Base-by-base conservation (phyloP, 2,797 vertebrate genomes). In the Hypotaenidia okinawae region DNA sequence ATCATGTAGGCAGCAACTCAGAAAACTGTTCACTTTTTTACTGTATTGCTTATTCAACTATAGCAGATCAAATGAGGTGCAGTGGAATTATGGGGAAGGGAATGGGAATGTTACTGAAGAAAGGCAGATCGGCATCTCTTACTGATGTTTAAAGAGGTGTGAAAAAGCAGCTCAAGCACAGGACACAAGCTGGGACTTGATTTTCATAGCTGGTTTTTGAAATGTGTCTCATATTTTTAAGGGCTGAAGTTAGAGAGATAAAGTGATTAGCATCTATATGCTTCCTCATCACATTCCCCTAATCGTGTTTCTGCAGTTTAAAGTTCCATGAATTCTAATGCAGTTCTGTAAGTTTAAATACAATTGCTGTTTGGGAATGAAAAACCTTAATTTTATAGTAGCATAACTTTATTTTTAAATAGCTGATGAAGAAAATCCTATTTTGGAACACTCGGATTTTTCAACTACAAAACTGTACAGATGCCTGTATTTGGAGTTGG, bases 241-340 rank as follows among this genome's bases (percentile, higher is more conserved):
- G 13, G 12, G 14, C 10, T 89, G 45, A 74, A 68, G 25, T 25
- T 75, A 21, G 66, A 87, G 30, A 61, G 85, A 24, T 43, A 49
- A 85, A 86, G 37, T 24, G 43, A 45, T 45, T 19, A 54, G 6
- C 0, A 0, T 16, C 4, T 72, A 1, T 57, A 6, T 84, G 33
- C 23, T 67, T 8, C 37, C 13, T 1, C 10, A 18, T 89, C 28
- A 4, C 0, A 0, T 54, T 82, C 18, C 5, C 3, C 0, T 75
- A 14, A 45, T 52, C 4, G 1, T 37, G 3, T 73, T 90, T 73
- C 25, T 41, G 32, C 7, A 66, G 2, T 1, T 45, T 45, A 45
- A 45, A 45, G 43, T 19, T 45, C 43, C 16, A 17, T 45, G 19
- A 10, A 18, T 45, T 45, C 10, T 45, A 45, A 45, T 45, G 43